Evolutionary conservation across 2,113 vertebrate genomes (phyloP), one percentile per base, ranked within the genome.

Genomic region (Ranitomeya variabilis): DNA sequence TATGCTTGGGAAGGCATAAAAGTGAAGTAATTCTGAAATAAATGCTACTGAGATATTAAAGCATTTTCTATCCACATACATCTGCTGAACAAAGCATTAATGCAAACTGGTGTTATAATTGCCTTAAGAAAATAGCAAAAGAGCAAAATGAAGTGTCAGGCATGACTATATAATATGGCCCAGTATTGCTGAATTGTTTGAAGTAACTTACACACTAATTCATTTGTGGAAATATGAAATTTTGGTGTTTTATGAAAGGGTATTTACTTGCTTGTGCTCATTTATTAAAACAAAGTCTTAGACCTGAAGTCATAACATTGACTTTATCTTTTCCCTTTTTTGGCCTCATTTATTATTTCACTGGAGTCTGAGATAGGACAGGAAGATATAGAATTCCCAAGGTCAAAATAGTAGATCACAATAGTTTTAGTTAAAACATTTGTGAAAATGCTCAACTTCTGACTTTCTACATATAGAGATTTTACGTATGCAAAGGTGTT

Each of bases 11-110:
- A 85, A 89, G 77, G 87, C 87, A 89, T 85, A 89, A 89, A 89
- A 89, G 84, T 69, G 59, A 89, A 89, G 73, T 77, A 55, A 89
- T 85, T 59, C 82, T 69, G 60, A 78, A 80, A 89, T 83, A 85
- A 85, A 69, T 85, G 81, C 71, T 89, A 85, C 79, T 57, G 37
- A 55, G 59, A 79, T 78, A 79, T 85, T 79, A 89, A 54, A 85
- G 87, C 23, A 45, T 78, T n/a, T 79, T 84, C 60, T 79, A 78
- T 45, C 86, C n/a, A 14, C 51, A 89, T 66, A 13, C 81, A 85
- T 66, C 18, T 89, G 87, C 87, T 89, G 87, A 89, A 84, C 87
- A 78, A 89, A 85, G 87, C 87, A 85, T n/a, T 85, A 89, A 89
- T 85, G 81, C 51, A 89, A 85, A 84, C 87, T 79, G 21, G 81